Percentiles rank a stretch among this genome's conserved stretches.
Evolutionary conservation across 2,888 invertebrate species (phyloP).

Genomic region (Xestia xanthographa): DNA sequence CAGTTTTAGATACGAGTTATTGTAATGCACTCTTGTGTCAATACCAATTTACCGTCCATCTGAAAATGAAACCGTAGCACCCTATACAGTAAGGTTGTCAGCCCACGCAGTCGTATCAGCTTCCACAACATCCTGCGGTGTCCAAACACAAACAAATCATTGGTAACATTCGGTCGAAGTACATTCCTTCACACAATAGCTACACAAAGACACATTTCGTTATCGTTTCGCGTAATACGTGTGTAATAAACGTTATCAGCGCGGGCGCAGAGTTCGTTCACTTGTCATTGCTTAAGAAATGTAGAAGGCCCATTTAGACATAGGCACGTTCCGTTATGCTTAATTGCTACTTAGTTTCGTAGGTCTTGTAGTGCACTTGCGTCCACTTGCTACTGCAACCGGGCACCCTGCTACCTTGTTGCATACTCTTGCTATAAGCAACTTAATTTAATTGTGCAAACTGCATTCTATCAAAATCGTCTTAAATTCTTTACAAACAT

Average conservation of each 20-base stretch:
- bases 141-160: slow-evolving; percentile 46
- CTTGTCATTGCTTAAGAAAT: slow-evolving; percentile 31
- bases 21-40: not conserved
- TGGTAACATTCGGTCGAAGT: slow-evolving; percentile 12
- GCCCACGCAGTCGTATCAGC: slow-evolving; percentile 28
- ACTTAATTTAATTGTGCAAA: not conserved
- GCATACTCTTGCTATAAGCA: not conserved
- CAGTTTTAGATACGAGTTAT: not conserved
- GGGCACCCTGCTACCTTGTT: too few species aligned
- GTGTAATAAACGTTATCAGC: slow-evolving; percentile 71
- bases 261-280: slow-evolving; percentile 69
- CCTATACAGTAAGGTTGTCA: slow-evolving; percentile 6
- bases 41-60: not conserved
- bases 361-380: not conserved
- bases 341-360: not conserved
- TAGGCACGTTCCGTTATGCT: not conserved
- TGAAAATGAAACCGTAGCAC: not conserved
- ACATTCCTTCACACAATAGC: slow-evolving; percentile 40
- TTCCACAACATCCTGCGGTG: slow-evolving; percentile 40
- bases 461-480: not conserved
- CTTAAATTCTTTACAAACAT: not conserved
- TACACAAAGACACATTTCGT: slow-evolving; percentile 64
- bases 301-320: slow-evolving; percentile 38
- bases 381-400: not conserved
- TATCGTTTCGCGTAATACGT: slow-evolving; percentile 63